Evolutionary conservation across 2,888 invertebrate species (phyloP).

Genomic region (Marronus borbonicus): DNA sequence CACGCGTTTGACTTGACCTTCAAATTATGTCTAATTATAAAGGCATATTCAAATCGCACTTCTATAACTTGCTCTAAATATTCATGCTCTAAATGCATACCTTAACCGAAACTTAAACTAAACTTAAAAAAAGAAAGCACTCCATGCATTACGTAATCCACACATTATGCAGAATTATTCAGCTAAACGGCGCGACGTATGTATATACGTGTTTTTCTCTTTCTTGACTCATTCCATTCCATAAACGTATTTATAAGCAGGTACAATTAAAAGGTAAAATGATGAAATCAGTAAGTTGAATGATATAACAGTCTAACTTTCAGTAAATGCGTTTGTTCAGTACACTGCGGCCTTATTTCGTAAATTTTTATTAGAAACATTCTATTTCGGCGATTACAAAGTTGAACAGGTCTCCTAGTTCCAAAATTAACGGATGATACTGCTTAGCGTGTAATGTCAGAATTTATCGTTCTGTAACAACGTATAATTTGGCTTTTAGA

Average conservation of each 20-base stretch:
- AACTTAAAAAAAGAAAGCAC: background rate
- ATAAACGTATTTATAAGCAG: background rate
- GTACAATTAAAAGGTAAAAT: background rate
- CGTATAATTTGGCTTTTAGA: background rate
- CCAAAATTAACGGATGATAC: background rate
- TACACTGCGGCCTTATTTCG: background rate
- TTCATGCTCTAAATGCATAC: slow-evolving; percentile 3
- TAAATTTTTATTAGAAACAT: slow-evolving; percentile 1
- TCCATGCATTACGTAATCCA: background rate
- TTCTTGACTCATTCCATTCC: slow-evolving; percentile 3
- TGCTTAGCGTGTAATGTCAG: background rate
- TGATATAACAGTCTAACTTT: background rate
- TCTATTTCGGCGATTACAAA: background rate
- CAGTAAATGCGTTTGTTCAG: background rate
- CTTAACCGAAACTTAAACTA: background rate
- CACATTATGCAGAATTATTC: background rate
- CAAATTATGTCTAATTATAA: no score
- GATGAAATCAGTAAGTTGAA: background rate
- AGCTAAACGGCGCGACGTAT: no score
- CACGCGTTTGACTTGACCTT: no score
- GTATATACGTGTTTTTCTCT: background rate
- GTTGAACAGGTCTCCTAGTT: background rate
- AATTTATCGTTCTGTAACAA: background rate
- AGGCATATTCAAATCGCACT: background rate
- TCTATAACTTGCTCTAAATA: background rate